phyloP scores from a whole-genome alignment of 2,888 invertebrate genomes.

The Trachelus stipa region DNA sequence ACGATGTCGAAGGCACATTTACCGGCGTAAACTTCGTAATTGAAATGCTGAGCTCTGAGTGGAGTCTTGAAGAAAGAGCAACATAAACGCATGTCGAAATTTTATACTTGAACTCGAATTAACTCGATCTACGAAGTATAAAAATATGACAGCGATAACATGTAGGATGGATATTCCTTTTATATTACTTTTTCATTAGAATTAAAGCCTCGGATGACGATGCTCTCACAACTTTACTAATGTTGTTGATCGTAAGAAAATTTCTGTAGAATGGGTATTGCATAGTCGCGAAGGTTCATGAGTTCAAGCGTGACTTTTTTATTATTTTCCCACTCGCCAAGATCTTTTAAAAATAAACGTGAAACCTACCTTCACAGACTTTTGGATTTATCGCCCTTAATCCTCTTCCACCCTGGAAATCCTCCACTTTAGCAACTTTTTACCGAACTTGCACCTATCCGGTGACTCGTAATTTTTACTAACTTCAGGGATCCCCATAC shows the following conservation, averaged over 20 bases:
- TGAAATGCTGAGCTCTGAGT: not conserved
- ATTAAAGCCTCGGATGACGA: not conserved
- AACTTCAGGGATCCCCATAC: not conserved
- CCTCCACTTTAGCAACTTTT: not conserved
- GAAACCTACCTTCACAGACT: not conserved
- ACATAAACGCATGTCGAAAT: not conserved
- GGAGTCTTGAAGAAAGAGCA: not conserved
- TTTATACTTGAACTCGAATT: not conserved
- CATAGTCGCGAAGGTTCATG: not conserved
- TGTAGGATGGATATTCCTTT: not conserved
- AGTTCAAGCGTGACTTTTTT: not conserved
- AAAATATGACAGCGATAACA: not conserved
- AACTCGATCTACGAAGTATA: not conserved
- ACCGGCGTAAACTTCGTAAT: not conserved
- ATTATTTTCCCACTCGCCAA: not conserved
- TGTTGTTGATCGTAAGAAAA: not conserved
- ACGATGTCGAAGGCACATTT: not conserved
- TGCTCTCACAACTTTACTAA: not conserved
- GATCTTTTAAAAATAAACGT: not conserved
- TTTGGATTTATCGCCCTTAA: not conserved
- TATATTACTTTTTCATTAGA: not conserved
- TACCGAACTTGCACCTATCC: not conserved
- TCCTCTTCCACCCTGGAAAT: not conserved
- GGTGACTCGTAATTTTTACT: not conserved
- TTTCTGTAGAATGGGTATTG: not conserved